phyloP scores from a whole-genome alignment of 2,888 invertebrate genomes.

The Glyphotaelius pellucidus region DNA sequence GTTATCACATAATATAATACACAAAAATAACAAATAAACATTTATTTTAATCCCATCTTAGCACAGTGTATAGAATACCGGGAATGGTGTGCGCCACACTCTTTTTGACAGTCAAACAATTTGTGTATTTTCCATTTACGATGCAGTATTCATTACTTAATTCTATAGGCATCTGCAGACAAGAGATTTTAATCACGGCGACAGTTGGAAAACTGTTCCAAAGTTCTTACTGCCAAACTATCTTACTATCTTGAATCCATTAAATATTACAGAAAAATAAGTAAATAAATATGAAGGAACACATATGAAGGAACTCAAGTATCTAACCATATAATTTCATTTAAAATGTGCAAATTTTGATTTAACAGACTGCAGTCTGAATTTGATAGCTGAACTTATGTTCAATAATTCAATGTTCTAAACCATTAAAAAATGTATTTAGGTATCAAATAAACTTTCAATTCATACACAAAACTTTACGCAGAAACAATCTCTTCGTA shows the following conservation, averaged over 20 bases:
- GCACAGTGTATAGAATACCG: too few relatives aligned
- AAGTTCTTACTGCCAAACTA: neutral
- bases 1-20: neutral
- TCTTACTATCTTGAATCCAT: neutral
- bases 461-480: neutral
- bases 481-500: neutral
- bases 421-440: neutral
- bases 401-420: neutral
- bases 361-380: neutral
- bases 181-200: too few relatives aligned
- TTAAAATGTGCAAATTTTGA: neutral
- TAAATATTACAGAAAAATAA: too few relatives aligned
- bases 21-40: neutral
- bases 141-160: too few relatives aligned
- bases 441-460: neutral
- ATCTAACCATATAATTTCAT: neutral
- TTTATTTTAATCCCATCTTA: neutral
- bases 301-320: neutral
- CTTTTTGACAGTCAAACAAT: neutral
- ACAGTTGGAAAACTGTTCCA: too few relatives aligned
- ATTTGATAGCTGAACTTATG: neutral
- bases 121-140: neutral
- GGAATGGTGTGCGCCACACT: neutral
- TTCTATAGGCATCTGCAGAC: too few relatives aligned
- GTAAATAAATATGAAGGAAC: too few relatives aligned